Conservation (phyloP, 1,140 invertebrate genomes). For the Drosophila arizonae region DNA sequence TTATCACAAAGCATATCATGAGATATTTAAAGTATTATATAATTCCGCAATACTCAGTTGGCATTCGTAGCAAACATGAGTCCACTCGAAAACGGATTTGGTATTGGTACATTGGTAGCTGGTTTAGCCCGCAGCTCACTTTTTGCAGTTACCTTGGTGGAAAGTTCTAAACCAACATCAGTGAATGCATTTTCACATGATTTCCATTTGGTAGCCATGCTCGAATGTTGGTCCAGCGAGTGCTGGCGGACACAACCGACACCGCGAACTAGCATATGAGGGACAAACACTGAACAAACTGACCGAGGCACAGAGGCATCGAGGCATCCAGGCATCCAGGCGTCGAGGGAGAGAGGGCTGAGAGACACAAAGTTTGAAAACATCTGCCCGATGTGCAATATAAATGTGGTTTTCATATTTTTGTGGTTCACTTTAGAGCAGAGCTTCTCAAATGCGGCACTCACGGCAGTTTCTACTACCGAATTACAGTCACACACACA, state of each 20-base stretch:
- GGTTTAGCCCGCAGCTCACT: conserved; percentile 15
- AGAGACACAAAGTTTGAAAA: conserved; percentile 70
- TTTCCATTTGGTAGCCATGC: conserved; percentile 37
- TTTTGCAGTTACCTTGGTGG: conserved; percentile 22
- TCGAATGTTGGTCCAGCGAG: conserved; percentile 52
- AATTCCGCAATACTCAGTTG: too few species aligned
- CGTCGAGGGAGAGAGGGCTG: neutral
- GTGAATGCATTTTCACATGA: conserved; percentile 55
- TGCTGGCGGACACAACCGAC: conserved; percentile 49
- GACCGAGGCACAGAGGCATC: neutral
- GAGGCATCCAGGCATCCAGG: too few species aligned
- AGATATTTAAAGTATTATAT: too few species aligned
- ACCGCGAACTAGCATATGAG: conserved; percentile 66
- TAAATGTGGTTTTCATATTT: conserved; percentile 81
- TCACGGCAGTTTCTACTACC: conserved; percentile 33
- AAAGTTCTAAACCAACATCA: conserved; percentile 61
- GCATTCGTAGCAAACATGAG: too few species aligned
- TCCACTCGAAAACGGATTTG: neutral
- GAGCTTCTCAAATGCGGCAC: conserved; percentile 24
- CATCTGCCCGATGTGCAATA: conserved; percentile 76
- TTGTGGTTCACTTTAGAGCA: conserved; percentile 74
- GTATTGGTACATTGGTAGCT: neutral
- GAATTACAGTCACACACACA: conserved; percentile 29
- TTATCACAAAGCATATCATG: too few species aligned
- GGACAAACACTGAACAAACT: conserved; percentile 16